phyloP scores from a whole-genome alignment of 2,113 vertebrate species.

The Ranitomeya variabilis region DNA sequence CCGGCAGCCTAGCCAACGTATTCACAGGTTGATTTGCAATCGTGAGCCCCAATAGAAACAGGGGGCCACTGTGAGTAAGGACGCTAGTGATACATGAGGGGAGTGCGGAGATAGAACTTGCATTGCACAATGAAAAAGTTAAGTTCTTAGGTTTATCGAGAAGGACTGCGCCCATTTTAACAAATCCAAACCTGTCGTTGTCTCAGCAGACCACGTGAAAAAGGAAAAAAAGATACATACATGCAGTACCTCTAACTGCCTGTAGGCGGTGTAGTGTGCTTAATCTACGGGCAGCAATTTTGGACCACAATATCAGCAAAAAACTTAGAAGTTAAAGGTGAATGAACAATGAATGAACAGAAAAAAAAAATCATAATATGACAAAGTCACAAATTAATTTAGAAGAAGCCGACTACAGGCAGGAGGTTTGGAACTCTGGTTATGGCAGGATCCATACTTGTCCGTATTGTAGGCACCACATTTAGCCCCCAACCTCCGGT shows the following conservation, averaged over 20 bases:
- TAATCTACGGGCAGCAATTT: not conserved
- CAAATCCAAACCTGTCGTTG: not conserved
- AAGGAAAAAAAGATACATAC: not conserved
- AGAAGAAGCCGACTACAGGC: not conserved
- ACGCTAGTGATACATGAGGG: not conserved
- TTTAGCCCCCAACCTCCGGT: not conserved
- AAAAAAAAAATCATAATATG: not conserved
- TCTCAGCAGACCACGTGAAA: not conserved
- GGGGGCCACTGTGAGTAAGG: no score
- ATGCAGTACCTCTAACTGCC: not conserved
- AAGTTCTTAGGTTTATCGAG: not conserved
- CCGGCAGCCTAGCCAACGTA: no score
- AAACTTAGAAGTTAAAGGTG: not conserved
- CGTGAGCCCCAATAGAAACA: no score
- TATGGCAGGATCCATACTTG: not conserved
- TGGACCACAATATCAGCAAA: not conserved
- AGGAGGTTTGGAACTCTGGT: not conserved
- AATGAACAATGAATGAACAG: not conserved
- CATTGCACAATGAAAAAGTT: not conserved
- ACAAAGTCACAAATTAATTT: not conserved
- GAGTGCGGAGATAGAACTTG: not conserved
- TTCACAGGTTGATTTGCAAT: no score
- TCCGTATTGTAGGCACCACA: not conserved
- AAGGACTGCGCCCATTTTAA: not conserved
- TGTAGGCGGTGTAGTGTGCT: constrained; percentile 7